Evolutionary conservation across 2,797 vertebrate species (phyloP).

Genomic region (Acropternis orthonyx): DNA sequence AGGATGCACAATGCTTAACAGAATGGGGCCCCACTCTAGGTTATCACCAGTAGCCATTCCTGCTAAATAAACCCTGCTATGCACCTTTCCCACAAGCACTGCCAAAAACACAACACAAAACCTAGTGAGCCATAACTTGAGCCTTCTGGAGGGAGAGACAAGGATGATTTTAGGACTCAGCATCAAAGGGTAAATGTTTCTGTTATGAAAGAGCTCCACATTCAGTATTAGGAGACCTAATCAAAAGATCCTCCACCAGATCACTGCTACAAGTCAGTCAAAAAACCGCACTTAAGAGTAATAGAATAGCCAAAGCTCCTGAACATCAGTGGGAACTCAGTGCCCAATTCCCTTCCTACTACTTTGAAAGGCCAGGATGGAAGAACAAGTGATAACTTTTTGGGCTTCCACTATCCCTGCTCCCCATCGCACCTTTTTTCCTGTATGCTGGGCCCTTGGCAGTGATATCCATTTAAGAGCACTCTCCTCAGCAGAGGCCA

Average conservation of each 20-base stretch:
- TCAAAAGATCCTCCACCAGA: not conserved
- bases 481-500: slow-evolving; percentile 39
- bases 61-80: slow-evolving; percentile 19
- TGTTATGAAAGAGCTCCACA: not conserved
- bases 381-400: not conserved
- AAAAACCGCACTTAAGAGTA: not conserved
- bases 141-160: slow-evolving; percentile 8
- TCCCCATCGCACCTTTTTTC: not conserved
- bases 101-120: slow-evolving; percentile 39
- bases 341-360: slow-evolving; percentile 3
- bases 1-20: not conserved
- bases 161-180: not conserved
- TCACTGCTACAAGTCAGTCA: not conserved
- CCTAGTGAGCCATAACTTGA: slow-evolving; percentile 5
- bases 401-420: not conserved
- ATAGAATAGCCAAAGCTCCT: slow-evolving; percentile 3
- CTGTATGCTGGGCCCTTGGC: not conserved
- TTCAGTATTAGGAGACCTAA: not conserved
- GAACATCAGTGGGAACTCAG: not conserved
- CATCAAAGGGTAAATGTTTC: not conserved
- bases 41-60: slow-evolving; percentile 9
- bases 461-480: slow-evolving; percentile 37
- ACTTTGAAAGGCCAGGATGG: not conserved
- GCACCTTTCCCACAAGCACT: not conserved
- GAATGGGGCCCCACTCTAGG: not conserved